Evolutionary conservation across 2,888 invertebrate genomes (phyloP), one percentile per base, ranked within the genome.

Genomic region (Ryuthela nishihirai): DNA sequence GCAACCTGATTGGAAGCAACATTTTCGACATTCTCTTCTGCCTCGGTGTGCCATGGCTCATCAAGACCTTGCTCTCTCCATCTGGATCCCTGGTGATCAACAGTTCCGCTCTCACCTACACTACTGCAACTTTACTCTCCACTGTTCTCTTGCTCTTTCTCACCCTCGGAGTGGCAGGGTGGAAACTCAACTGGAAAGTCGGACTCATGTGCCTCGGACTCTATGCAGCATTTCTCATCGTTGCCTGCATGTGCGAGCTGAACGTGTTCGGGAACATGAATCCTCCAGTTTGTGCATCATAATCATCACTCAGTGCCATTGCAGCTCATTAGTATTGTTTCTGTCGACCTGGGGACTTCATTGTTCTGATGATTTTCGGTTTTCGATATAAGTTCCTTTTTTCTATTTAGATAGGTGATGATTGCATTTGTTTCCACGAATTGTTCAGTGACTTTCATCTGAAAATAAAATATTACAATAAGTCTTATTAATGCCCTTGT

Each of bases 231-330:
- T 88, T 88, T 68, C 83, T 91, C 3, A 79, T 83, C 0, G 78
- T 89, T 46, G 87, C 91, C 4, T 83, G 89, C 62, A 76, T 89
- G 25, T 82, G 87, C 45, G 92, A 92, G 74, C 79, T 85, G 73
- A 85, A 87, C 74, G 81, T 95, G 47, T 95, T 97, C 77, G 94
- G 94, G 12, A 77, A 85, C 68, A 83, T 87, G 79, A 93, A 94
- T 76, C 88, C 88, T 64, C 84, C 84, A 23, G 85, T 83, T 70
- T 88, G 88, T 71, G 36, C n/a, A n/a, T n/a, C n/a, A n/a, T n/a
- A n/a, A n/a, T n/a, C n/a, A n/a, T n/a, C n/a, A n/a, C n/a, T n/a
- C n/a, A n/a, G n/a, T n/a, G n/a, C n/a, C n/a, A n/a, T n/a, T n/a
- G n/a, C n/a, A n/a, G n/a, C n/a, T n/a, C n/a, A n/a, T n/a, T n/a